Evolutionary conservation across 2,113 vertebrate species (phyloP).

Genomic region (Butorides virescens): DNA sequence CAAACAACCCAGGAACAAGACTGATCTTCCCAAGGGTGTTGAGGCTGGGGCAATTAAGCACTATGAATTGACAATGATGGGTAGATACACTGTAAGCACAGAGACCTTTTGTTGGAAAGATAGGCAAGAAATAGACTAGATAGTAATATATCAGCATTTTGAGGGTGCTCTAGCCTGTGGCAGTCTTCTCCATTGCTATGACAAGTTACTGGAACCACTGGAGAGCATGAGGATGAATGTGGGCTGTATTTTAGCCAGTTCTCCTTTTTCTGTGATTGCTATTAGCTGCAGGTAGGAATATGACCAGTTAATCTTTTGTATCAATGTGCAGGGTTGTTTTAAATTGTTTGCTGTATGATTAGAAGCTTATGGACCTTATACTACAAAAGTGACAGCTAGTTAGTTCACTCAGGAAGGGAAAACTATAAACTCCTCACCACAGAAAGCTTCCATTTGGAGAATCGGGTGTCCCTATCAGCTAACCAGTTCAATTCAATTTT

Average conservation of each 20-base stretch:
- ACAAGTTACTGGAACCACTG: not conserved
- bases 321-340: accelerated
- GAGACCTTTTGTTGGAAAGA: not conserved
- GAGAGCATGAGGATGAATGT: not conserved
- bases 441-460: not conserved
- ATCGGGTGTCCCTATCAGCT: not conserved
- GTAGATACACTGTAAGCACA: not conserved
- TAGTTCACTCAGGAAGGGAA: not conserved
- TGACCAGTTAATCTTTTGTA: not conserved
- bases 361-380: not conserved
- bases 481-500: not conserved
- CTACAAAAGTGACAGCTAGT: not conserved
- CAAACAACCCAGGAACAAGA: not conserved
- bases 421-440: not conserved
- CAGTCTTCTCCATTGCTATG: not conserved
- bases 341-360: not conserved
- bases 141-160: not conserved
- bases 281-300: not conserved
- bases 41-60: not conserved
- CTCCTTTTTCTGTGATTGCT: not conserved
- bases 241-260: not conserved
- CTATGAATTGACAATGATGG: not conserved
- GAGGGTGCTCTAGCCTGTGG: not conserved
- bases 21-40: not conserved
- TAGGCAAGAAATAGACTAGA: not conserved